Base-by-base conservation (phyloP, 2,888 invertebrate species). In the Rhingia rostrata region DNA sequence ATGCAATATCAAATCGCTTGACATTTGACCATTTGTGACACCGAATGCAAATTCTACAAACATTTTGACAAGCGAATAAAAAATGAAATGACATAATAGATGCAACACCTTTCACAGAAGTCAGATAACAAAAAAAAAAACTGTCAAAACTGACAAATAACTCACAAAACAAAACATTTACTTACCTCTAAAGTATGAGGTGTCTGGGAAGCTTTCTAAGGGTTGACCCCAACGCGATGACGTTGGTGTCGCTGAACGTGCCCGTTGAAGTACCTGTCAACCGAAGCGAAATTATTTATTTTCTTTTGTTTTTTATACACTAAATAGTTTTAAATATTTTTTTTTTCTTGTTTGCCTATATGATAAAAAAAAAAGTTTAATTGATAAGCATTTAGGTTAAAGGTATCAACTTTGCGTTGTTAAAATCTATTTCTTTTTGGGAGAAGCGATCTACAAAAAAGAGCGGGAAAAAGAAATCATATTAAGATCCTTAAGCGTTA, bases 211-310 rank as follows among this genome's bases (percentile, higher is more conserved):
- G 87, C 91, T 92, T 83, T 91, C 91, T 79, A 91, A 87, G 33
- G 93, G 92, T 88, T 93, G 93, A 22, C 93, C 93, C 93, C 94
- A 94, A 88, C 94, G 94, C 61, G 94, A 93, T 87, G 94, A 87
- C 81, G 91, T 93, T 49, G 96, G 94, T 61, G 95, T 95, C 88
- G 95, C 93, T 14, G 96, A 96, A 87, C 95, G 94, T 56, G 96
- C 95, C 86, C 96, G 93, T 88, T 95, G 95, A 88, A 93, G 91
- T 66, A 94, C 92, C 94, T 94, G 89, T 87, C 88, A 86, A 88
- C 86, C 87, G 86, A 86, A 87, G 84, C 86, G 78, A 85, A 84
- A 86, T 72, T 33, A 74, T 61, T 72, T 73, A 77, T 33, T 78
- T 70, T 64, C 75, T 22, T 72, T 51, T 78, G 51, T 63, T 45